Evolutionary conservation across 2,113 vertebrate species (phyloP).

Genomic region (Aramus guarauna): DNA sequence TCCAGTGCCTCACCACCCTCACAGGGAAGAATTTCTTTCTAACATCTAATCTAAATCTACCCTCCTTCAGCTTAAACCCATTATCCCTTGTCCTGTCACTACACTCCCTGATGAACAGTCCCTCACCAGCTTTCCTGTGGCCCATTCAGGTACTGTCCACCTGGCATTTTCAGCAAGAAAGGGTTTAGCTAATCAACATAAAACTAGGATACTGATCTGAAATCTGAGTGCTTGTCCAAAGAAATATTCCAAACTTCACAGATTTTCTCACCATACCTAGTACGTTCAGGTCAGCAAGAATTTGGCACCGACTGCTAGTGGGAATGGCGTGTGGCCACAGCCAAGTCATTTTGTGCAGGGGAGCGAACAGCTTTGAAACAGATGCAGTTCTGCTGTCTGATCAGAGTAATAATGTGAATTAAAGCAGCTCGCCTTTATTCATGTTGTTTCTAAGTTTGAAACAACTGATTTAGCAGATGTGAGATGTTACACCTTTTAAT

Average conservation of each 20-base stretch:
- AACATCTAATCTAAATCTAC: no score
- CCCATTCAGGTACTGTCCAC: no score
- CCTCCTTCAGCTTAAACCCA: no score
- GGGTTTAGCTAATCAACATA: not conserved
- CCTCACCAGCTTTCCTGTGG: no score
- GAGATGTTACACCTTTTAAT: not conserved
- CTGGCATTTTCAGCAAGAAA: not conserved
- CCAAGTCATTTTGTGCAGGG: not conserved
- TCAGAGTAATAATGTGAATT: not conserved
- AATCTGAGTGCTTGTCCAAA: not conserved
- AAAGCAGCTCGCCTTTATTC: not conserved
- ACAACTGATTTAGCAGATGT: not conserved
- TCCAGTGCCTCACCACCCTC: no score
- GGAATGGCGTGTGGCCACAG: not conserved
- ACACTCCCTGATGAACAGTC: no score
- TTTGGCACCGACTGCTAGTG: not conserved
- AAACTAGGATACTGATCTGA: not conserved
- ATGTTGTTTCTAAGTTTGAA: not conserved
- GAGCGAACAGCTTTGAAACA: not conserved
- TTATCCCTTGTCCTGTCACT: no score
- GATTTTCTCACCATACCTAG: not conserved
- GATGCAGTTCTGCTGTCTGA: slow-evolving; percentile 1
- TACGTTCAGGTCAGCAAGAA: not conserved
- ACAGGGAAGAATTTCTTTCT: no score
- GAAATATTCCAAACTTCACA: not conserved